Percentiles rank a stretch among this genome's conserved stretches.
phyloP scores from a whole-genome alignment of 1,140 invertebrate species.

The Nymphalis io region DNA sequence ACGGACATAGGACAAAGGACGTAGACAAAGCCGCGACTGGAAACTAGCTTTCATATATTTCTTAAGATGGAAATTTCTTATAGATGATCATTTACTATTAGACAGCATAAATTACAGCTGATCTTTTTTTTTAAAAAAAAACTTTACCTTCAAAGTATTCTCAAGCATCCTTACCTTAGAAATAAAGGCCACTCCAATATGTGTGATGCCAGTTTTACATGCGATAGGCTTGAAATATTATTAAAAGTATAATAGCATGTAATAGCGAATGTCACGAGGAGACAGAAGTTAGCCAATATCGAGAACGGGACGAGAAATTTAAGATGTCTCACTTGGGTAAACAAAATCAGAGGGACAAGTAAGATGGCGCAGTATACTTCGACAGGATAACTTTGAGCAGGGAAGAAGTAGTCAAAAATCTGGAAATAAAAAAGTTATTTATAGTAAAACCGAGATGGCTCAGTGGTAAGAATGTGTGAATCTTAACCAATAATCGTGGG shows the following conservation, averaged over 20 bases:
- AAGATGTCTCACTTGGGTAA: slow-evolving; percentile 86
- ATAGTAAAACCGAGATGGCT: too few relatives aligned
- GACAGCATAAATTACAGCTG: background rate
- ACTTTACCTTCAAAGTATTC: background rate
- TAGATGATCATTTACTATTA: too few relatives aligned
- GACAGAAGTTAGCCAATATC: slow-evolving; percentile 85
- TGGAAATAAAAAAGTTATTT: slow-evolving; percentile 52
- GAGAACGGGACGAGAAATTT: slow-evolving; percentile 90
- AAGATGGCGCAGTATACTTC: slow-evolving; percentile 82
- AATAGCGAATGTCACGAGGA: slow-evolving; percentile 85
- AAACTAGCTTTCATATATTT: too few relatives aligned
- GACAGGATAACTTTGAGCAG: slow-evolving; percentile 53
- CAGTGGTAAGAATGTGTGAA: too few relatives aligned
- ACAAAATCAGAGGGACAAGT: slow-evolving; percentile 81
- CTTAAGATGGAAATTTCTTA: too few relatives aligned
- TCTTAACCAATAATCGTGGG: too few relatives aligned
- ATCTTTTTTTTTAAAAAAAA: too few relatives aligned
- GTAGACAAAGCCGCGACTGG: too few relatives aligned
- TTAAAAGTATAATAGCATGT: slow-evolving; percentile 87
- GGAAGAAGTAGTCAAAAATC: slow-evolving; percentile 71
- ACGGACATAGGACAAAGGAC: too few relatives aligned
- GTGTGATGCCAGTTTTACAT: slow-evolving; percentile 71
- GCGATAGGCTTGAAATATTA: slow-evolving; percentile 68
- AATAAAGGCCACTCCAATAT: slow-evolving; percentile 83
- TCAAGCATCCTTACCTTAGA: slow-evolving; percentile 76